phyloP scores from a whole-genome alignment of 2,113 vertebrate genomes.

The Ciconia maguari region DNA sequence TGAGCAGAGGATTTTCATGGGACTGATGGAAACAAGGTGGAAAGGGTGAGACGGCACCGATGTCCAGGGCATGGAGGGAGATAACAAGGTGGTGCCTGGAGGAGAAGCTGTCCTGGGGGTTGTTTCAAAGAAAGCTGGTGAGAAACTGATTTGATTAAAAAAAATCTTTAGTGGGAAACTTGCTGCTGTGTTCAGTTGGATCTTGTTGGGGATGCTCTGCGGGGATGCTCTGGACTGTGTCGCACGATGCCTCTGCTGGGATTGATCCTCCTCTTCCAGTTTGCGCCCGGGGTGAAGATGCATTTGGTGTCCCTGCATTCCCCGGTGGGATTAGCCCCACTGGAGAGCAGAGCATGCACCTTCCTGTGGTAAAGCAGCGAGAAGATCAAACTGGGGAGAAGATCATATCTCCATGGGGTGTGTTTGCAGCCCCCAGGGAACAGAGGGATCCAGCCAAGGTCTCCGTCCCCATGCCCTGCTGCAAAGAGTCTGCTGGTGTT shows the following conservation, averaged over 20 bases:
- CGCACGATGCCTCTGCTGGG: neutral
- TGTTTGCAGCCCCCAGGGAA: neutral
- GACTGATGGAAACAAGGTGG: neutral
- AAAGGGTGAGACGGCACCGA: accelerated
- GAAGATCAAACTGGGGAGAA: neutral
- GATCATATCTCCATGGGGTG: accelerated
- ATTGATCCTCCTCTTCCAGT: neutral
- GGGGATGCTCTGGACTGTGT: neutral
- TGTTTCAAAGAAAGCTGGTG: neutral
- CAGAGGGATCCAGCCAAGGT: accelerated
- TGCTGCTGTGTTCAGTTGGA: neutral
- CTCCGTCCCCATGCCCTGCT: neutral
- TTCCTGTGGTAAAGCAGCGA: neutral
- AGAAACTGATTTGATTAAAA: neutral
- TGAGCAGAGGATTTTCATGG: neutral
- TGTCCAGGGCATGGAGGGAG: neutral
- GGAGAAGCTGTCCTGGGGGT: neutral
- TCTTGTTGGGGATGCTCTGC: neutral
- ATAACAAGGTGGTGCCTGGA: neutral
- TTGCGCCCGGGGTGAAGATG: accelerated
- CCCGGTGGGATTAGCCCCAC: accelerated
- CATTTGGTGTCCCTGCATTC: neutral
- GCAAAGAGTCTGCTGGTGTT: neutral
- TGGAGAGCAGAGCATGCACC: neutral
- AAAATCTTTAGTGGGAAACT: neutral